These are phyloP conservation scores for Bicyclus anynana DNA, from an alignment of 1,140 invertebrate species.

Conservation along the genomic window DNA sequence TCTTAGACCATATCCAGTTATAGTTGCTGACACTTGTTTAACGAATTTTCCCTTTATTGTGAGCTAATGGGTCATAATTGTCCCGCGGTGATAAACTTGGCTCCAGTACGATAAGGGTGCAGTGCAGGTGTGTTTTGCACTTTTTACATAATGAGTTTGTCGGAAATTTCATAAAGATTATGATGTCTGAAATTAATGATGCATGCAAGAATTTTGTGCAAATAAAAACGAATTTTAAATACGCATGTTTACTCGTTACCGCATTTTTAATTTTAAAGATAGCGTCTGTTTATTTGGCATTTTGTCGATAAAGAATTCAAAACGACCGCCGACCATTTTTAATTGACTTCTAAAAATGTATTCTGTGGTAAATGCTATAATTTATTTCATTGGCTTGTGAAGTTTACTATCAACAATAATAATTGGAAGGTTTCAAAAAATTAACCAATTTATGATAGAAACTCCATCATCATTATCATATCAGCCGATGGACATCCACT, in stretches of 20 bases:
- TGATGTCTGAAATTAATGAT: neutral
- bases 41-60: constrained; percentile 11
- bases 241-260: neutral
- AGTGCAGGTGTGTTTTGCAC: neutral
- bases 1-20: neutral
- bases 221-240: neutral
- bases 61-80: constrained; percentile 12
- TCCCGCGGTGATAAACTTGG: neutral
- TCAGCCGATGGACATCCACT: no score
- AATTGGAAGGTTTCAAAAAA: no score
- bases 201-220: neutral
- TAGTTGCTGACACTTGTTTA: constrained; percentile 2
- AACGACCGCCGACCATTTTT: no score
- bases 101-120: neutral
- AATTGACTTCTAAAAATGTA: no score
- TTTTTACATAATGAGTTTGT: neutral
- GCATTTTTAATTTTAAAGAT: no score
- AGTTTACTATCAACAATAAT: no score
- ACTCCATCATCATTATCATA: no score
- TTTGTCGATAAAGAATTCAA: no score
- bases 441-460: no score
- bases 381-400: no score
- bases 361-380: no score
- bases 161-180: neutral
- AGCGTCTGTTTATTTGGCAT: no score